phyloP scores from a whole-genome alignment of 2,113 vertebrate species.

The Erythrocebus patas region DNA sequence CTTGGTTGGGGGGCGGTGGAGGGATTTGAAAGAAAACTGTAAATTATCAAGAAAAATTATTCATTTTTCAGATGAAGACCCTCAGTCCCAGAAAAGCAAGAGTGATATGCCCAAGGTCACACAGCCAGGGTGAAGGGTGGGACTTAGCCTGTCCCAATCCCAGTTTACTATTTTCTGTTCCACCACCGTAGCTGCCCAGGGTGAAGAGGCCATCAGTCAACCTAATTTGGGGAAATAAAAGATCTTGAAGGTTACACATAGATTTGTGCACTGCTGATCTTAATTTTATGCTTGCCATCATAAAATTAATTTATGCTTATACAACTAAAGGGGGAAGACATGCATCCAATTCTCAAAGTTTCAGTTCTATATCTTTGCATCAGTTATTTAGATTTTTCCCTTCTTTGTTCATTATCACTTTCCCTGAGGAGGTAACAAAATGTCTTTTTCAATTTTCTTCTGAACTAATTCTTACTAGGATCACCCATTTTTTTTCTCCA shows the following conservation, averaged over 20 bases:
- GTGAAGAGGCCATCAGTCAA: background rate
- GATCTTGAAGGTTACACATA: background rate
- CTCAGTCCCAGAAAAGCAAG: background rate
- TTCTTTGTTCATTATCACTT: background rate
- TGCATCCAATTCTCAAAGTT: background rate
- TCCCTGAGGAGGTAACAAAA: background rate
- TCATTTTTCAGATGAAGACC: background rate
- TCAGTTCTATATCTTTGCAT: background rate
- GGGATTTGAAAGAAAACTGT: background rate
- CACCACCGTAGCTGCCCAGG: rapidly evolving
- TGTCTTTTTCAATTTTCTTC: background rate
- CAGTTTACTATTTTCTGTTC: background rate
- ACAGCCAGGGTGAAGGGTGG: background rate
- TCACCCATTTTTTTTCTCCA: background rate
- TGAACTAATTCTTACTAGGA: background rate
- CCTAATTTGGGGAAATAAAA: background rate
- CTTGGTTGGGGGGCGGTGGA: rapidly evolving
- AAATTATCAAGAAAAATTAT: background rate
- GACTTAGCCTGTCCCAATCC: rapidly evolving
- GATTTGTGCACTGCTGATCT: too few relatives aligned
- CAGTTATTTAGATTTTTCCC: background rate
- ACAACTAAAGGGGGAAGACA: background rate
- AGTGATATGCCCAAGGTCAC: background rate
- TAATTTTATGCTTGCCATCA: background rate
- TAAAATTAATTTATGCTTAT: background rate